phyloP scores from a whole-genome alignment of 2,888 invertebrate genomes.

The Lochmaea capreae region DNA sequence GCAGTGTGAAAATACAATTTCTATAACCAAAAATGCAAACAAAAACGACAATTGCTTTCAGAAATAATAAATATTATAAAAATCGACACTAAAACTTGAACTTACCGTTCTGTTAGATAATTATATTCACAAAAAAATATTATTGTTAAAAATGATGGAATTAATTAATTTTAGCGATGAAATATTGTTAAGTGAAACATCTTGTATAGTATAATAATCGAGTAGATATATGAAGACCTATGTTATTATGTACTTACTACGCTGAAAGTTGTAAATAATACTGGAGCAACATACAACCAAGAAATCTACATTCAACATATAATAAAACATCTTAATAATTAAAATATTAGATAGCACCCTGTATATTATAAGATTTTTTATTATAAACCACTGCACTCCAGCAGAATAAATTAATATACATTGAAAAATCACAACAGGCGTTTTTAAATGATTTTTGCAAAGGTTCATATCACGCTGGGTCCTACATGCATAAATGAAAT shows the following conservation, averaged over 20 bases:
- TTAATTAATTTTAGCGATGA: background rate
- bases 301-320: constrained; percentile 26
- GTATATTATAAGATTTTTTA: constrained; percentile 49
- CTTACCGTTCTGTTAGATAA: too few species aligned
- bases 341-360: constrained; percentile 49
- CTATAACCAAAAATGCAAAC: too few species aligned
- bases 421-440: constrained; percentile 41
- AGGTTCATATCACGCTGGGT: constrained; percentile 51
- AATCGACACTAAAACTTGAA: too few species aligned
- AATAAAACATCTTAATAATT: constrained; percentile 49
- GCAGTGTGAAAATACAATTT: too few species aligned
- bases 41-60: too few species aligned
- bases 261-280: constrained; percentile 4
- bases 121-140: background rate
- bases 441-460: constrained; percentile 41
- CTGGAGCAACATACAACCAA: constrained; percentile 22
- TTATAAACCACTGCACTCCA: constrained; percentile 37
- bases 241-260: constrained; percentile 1
- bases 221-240: background rate
- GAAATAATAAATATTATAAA: too few species aligned
- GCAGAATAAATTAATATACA: constrained; percentile 32
- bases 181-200: background rate
- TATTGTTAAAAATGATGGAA: background rate
- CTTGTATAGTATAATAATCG: background rate
- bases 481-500: constrained; percentile 53